Base-by-base conservation (phyloP, 2,113 vertebrate species). In the Chascanopsetta lugubris region DNA sequence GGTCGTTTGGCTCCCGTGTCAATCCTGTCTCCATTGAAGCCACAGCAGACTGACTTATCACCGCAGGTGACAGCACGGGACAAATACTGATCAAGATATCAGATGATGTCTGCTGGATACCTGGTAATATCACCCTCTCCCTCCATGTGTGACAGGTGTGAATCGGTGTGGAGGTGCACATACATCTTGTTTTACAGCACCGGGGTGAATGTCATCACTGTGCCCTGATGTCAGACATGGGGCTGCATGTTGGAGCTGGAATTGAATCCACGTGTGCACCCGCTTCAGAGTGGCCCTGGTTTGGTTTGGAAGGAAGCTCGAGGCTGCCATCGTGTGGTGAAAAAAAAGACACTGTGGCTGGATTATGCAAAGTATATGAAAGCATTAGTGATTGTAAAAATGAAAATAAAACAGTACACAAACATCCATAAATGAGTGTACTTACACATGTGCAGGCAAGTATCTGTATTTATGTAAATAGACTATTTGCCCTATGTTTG, bases 71-170 rank as follows among this genome's bases (percentile, higher is more conserved):
- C 57, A 45, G 61, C 36, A 80, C 43, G 65, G 67, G 79, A 76
- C 61, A 79, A 79, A 79, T 75, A 90, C 76, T 72, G 79, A 88
- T 86, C 77, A 71, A 57, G 50, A 53, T 38, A 72, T 79, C 75
- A 61, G 48, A 74, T 69, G 48, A 61, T 22, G 53, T 68, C 61
- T 54, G 40, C 55, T 50, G 27, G 36, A 12, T 29, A 12, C 26
- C 66, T 45, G 61, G 10, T 24, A 40, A 36, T 32, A 21, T 3
- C 1, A 40, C 5, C 1, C 4, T 2, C 3, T 12, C 57, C 50
- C 24, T 10, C 1, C 15, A 30, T 32, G 22, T 21, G 17, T 40
- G 53, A 69, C 32, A 72, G 21, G 65, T 77, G 13, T 32, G 17
- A 69, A 69, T 63, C 51, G 18, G 51, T 64, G 53, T 61, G 8